Percentiles rank a stretch among this genome's conserved stretches.
Evolutionary conservation across 2,888 invertebrate genomes (phyloP).

Genomic region (Tenthredo livida): DNA sequence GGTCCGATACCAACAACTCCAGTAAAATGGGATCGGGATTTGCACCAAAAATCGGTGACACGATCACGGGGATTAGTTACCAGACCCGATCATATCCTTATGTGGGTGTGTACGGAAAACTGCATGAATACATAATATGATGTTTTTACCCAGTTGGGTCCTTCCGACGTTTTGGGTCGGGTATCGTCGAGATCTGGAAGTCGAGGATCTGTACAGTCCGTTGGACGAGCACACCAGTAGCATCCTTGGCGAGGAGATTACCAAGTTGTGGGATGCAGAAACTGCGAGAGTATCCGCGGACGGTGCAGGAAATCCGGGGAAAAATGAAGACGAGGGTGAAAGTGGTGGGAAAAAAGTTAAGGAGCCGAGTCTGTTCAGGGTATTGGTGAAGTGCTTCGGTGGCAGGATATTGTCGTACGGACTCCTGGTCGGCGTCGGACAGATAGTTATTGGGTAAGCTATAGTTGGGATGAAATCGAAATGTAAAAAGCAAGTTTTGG

Average conservation of each 20-base stretch:
- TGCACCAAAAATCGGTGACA: not conserved
- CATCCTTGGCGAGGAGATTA: conserved; percentile 83
- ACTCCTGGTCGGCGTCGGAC: conserved; percentile 82
- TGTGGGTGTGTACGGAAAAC: not conserved
- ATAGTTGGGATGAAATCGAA: no score
- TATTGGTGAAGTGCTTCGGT: conserved; percentile 83
- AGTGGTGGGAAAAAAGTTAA: not conserved
- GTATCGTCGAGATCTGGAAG: conserved; percentile 83
- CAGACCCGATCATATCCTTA: not conserved
- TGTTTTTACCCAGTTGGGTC: conserved; percentile 82
- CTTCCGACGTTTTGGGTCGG: conserved; percentile 85
- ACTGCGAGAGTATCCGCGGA: conserved; percentile 64
- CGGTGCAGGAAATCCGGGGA: not conserved
- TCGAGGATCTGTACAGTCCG: conserved; percentile 84
- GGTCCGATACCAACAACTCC: not conserved
- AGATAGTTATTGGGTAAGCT: conserved; percentile 81
- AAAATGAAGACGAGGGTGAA: not conserved
- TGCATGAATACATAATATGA: not conserved
- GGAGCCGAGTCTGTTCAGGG: conserved; percentile 82
- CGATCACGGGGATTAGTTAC: not conserved
- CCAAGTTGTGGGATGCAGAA: conserved; percentile 83
- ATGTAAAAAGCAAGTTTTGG: no score
- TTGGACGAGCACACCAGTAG: conserved; percentile 85
- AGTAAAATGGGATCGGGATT: not conserved
- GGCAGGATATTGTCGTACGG: conserved; percentile 83